phyloP scores from a whole-genome alignment of 2,113 vertebrate genomes.

The Dasyprocta punctata region DNA sequence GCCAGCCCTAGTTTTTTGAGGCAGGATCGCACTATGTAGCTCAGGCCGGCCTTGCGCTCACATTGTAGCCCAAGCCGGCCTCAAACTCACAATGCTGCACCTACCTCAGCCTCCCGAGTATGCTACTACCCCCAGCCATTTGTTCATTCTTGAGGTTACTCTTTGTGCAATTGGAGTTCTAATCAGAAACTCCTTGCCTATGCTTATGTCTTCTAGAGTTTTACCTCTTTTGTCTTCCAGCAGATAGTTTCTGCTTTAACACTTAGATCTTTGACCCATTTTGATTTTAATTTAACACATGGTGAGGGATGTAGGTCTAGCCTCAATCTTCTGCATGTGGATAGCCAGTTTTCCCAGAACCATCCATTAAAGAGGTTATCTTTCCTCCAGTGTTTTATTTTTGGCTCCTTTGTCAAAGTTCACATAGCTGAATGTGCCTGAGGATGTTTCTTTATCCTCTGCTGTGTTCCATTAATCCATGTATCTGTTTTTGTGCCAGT shows the following conservation, averaged over 20 bases:
- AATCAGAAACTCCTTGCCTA: background rate
- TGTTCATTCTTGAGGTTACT: background rate
- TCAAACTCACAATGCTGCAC: too few relatives aligned
- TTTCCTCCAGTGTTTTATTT: background rate
- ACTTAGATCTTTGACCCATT: background rate
- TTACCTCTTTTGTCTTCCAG: background rate
- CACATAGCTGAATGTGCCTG: background rate
- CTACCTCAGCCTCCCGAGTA: too few relatives aligned
- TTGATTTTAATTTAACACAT: background rate
- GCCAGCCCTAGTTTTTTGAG: too few relatives aligned
- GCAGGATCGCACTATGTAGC: too few relatives aligned
- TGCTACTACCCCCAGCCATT: too few relatives aligned
- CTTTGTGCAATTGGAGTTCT: background rate
- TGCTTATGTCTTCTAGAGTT: background rate
- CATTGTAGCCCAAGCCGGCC: too few relatives aligned
- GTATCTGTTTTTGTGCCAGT: background rate
- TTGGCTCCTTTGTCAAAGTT: background rate
- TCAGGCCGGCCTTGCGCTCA: too few relatives aligned
- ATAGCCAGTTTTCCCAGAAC: too few relatives aligned
- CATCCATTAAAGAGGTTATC: too few relatives aligned
- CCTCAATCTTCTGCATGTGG: too few relatives aligned
- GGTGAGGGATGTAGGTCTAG: too few relatives aligned
- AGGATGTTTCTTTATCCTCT: background rate
- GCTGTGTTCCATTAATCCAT: background rate
- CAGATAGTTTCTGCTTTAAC: background rate